Evolutionary conservation across 2,113 vertebrate species (phyloP).

Genomic region (Mus spicilegus): DNA sequence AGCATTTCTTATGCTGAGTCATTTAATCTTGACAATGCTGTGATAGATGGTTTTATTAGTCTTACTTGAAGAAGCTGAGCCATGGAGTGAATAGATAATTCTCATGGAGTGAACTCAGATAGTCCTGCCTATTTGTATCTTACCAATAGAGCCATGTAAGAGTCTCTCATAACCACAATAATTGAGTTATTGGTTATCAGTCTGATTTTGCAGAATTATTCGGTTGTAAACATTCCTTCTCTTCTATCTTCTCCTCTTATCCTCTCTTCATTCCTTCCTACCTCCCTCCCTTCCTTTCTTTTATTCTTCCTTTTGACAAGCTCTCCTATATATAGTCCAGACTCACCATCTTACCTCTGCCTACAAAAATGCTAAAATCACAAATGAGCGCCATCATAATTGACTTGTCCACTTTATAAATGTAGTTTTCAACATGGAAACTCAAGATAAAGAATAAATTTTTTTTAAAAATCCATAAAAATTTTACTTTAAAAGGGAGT

Average conservation of each 20-base stretch:
- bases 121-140: not conserved
- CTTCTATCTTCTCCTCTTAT: not conserved
- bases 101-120: not conserved
- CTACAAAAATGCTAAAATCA: not conserved
- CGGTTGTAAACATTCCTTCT: not conserved
- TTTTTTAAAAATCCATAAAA: not conserved
- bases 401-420: not conserved
- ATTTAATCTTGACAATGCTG: constrained; percentile 2
- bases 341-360: not conserved
- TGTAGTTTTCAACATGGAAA: not conserved
- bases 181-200: not conserved
- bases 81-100: not conserved
- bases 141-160: not conserved
- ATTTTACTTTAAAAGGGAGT: not conserved
- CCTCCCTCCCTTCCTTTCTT: too few relatives aligned
- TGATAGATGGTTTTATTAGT: not conserved
- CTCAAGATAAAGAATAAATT: not conserved
- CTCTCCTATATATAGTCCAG: not conserved
- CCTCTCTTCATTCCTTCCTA: too few relatives aligned
- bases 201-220: not conserved
- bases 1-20: not conserved
- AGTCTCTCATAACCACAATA: fast-evolving
- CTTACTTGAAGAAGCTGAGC: constrained; percentile 20
- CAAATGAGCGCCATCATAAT: not conserved
- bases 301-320: not conserved